A percentile compares a stretch with the other conserved stretches of the same genome.
Conservation (phyloP, 2,888 invertebrate species). For the Pristionchus mayeri region DNA sequence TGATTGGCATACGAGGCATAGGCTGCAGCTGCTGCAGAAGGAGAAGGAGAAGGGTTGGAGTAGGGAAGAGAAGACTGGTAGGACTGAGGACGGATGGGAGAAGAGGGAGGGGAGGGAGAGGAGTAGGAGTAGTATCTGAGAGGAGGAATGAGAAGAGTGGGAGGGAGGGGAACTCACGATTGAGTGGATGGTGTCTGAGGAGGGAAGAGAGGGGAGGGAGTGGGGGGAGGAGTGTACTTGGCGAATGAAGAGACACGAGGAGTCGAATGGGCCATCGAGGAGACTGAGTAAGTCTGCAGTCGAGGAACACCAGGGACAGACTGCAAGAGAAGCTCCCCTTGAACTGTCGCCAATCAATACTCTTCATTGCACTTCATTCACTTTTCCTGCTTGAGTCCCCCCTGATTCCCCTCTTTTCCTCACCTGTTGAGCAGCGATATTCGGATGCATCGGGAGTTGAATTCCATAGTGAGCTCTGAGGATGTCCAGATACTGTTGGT, state of each 20-base stretch:
- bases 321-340: neutral
- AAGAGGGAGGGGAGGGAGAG: neutral
- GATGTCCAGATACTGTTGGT: constrained; percentile 69
- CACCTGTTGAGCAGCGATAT: neutral
- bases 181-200: neutral
- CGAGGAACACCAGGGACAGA: neutral
- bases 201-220: neutral
- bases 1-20: constrained; percentile 43
- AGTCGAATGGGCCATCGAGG: neutral
- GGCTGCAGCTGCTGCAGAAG: neutral
- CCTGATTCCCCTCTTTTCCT: no score
- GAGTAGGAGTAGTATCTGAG: neutral
- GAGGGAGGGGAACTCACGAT: neutral
- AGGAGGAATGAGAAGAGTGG: no score
- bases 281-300: constrained; percentile 16
- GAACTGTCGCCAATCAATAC: no score
- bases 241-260: neutral
- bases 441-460: constrained; percentile 29
- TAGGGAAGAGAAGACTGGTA: constrained; percentile 4
- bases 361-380: no score
- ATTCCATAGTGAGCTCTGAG: constrained; percentile 53
- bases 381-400: no score
- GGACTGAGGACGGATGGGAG: constrained; percentile 1
- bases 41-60: neutral
- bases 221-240: neutral